Evolutionary conservation across 2,113 vertebrate genomes (phyloP).

Genomic region (Clarias gariepinus): DNA sequence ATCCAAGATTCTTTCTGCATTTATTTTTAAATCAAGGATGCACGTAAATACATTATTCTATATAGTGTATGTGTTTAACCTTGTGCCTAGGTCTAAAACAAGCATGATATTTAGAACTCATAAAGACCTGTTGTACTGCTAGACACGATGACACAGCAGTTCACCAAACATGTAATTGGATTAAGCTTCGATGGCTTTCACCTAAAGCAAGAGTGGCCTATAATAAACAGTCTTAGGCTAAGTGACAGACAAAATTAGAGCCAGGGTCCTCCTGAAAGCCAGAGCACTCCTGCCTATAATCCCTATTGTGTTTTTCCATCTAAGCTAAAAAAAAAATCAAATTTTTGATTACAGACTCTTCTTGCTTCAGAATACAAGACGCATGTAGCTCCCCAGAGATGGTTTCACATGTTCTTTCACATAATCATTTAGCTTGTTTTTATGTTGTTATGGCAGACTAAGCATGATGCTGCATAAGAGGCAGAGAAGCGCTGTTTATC

Average conservation of each 20-base stretch:
- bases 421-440: background rate
- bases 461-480: background rate
- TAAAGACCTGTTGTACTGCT: background rate
- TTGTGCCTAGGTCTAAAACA: background rate
- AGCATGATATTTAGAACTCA: background rate
- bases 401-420: background rate
- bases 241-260: background rate
- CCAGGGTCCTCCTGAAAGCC: background rate
- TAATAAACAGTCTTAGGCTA: conserved; percentile 3
- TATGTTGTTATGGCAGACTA: background rate
- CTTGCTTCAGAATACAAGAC: background rate
- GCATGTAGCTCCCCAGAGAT: background rate
- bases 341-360: background rate
- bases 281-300: background rate
- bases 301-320: background rate
- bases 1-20: background rate
- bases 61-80: too few species aligned
- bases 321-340: background rate
- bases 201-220: background rate
- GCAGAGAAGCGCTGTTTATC: background rate
- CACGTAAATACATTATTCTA: background rate
- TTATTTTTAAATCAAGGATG: background rate
- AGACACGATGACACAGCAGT: conserved; percentile 42
- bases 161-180: conserved; percentile 39
- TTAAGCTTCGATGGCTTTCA: conserved; percentile 32